Evolutionary conservation across 1,140 invertebrate species (phyloP).

Genomic region (Sarcophaga peregrina): DNA sequence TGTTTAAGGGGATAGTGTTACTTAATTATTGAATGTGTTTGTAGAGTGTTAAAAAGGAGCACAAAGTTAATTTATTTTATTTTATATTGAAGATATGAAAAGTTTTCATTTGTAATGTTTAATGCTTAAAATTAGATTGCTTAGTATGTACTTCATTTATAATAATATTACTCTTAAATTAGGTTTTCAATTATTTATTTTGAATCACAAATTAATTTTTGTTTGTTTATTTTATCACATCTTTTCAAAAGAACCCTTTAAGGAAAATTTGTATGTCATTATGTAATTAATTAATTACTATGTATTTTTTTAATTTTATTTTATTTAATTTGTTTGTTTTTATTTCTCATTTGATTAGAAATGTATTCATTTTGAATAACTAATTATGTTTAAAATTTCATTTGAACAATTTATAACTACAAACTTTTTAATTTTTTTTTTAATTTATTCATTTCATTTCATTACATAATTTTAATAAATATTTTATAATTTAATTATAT

Average conservation of each 20-base stretch:
- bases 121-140: slow-evolving; percentile 5
- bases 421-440: background rate
- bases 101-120: background rate
- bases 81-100: too few relatives aligned
- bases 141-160: too few relatives aligned
- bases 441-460: background rate
- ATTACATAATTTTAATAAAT: too few relatives aligned
- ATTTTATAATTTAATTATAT: background rate
- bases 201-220: slow-evolving; percentile 38
- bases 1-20: too few relatives aligned
- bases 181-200: background rate
- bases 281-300: background rate
- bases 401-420: slow-evolving; percentile 15
- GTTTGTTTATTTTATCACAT: slow-evolving; percentile 5
- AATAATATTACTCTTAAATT: too few relatives aligned
- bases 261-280: background rate
- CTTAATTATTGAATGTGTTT: too few relatives aligned
- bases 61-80: too few relatives aligned
- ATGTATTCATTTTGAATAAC: background rate
- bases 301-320: background rate
- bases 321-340: background rate
- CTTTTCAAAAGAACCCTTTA: slow-evolving; percentile 27
- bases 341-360: background rate
- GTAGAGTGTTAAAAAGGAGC: too few relatives aligned
- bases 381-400: background rate